These are phyloP conservation scores for Catagonus wagneri DNA, from an alignment of 2,113 vertebrate genomes.

Conservation along the genomic window DNA sequence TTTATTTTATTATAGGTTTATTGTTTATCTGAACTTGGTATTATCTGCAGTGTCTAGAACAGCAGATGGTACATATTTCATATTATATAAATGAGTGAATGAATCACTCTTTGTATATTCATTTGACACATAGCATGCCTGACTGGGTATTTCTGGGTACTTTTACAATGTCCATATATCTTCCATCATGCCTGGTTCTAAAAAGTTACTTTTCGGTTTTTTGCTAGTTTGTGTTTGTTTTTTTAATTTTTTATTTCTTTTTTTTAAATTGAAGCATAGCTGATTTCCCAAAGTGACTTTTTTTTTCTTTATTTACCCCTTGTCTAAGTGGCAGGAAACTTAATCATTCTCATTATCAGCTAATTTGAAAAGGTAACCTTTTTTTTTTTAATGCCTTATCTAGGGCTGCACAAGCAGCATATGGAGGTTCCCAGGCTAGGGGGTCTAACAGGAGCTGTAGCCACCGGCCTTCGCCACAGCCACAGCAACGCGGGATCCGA, in stretches of 20 bases:
- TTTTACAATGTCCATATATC: not conserved
- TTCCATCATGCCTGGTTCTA: not conserved
- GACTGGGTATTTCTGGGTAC: not conserved
- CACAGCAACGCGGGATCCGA: no score
- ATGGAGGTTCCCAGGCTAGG: no score
- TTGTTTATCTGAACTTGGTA: not conserved
- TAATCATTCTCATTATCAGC: conserved; percentile 66
- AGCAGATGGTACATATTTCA: not conserved
- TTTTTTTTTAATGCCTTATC: no score
- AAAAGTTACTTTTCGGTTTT: conserved; percentile 36
- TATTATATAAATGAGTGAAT: not conserved
- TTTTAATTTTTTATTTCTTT: no score
- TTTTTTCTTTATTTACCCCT: conserved; percentile 37
- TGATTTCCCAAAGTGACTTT: no score
- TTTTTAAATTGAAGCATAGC: no score
- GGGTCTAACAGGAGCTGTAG: no score
- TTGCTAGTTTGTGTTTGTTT: no score
- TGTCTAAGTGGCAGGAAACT: conserved; percentile 58
- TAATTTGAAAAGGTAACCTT: conserved; percentile 67
- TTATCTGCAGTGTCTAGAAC: not conserved
- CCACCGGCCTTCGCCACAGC: no score
- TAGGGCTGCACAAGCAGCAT: no score
- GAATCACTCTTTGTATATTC: not conserved
- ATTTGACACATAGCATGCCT: not conserved
- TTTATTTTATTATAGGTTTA: not conserved